Base-by-base conservation (phyloP, 1,140 invertebrate species). In the Drosophila busckii region DNA sequence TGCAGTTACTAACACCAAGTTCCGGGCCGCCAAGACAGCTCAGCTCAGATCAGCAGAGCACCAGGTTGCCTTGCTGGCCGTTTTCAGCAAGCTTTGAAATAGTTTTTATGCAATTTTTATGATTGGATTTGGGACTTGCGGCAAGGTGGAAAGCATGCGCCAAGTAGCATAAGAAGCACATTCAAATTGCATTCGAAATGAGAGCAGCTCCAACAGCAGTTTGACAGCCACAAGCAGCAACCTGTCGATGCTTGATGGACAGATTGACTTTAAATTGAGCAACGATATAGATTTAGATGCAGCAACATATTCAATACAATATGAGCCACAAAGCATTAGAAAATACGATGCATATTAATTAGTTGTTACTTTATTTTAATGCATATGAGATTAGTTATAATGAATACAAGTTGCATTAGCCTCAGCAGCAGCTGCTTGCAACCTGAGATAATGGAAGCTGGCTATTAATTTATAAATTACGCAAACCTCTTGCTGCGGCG, bases 31-130 rank as follows among this genome's bases (percentile, higher is more conserved):
- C 6, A 10, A 4, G 19, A 19, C 9, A 25, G 25, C 19, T 25
- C 20, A 7, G 16, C 15, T 17, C 17, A 29, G 31, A 2, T 22
- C 20, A 48, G n/a, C n/a, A 56, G 35, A 23, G 46, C 46, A 29
- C 50, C 16, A 23, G 26, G 56, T 25, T 48, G 35, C 42, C 15
- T 26, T 28, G 42, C 15, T 38, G 17, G 31, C 20, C 38, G 45
- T 63, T 58, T 50, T 58, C 45, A 58, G 45, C 60, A 59, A 59
- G 45, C n/a, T n/a, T 44, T 20, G 25, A 58, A 64, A 59, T 59
- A 59, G 28, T 64, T 64, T 50, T 58, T 40, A 52, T 64, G 54
- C 54, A 64, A 59, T 59, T 63, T 59, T 64, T 50, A 64, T 64
- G 60, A 64, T 64, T 64, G 25, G 60, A 64, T 59, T 64, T 64